A percentile compares a stretch with the other conserved stretches of the same genome.
These are phyloP conservation scores for Cryptomyrus ogoouensis DNA, from an alignment of 2,113 vertebrate species.

Conservation along the genomic window DNA sequence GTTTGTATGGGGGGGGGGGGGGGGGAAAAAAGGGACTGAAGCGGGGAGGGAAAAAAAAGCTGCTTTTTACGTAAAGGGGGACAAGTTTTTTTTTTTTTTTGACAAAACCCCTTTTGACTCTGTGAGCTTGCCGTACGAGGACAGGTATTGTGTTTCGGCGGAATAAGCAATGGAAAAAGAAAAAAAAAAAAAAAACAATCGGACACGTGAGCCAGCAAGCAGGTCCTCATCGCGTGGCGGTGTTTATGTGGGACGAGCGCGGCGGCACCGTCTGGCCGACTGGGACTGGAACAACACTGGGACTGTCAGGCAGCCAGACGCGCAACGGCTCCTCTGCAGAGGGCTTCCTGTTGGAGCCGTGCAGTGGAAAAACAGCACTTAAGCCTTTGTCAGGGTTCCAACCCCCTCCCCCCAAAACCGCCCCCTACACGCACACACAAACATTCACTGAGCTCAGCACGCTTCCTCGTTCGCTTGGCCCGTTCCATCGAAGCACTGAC, in stretches of 20 bases:
- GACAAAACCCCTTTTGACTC: neutral
- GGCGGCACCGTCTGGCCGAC: slow-evolving; percentile 32
- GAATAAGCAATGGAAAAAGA: neutral
- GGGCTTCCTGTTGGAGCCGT: slow-evolving; percentile 16
- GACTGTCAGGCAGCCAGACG: slow-evolving; percentile 27
- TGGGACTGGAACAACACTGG: slow-evolving; percentile 34
- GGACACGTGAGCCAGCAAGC: neutral
- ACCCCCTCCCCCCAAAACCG: neutral
- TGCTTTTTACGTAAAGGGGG: neutral
- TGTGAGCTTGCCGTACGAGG: neutral
- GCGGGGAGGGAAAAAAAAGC: neutral
- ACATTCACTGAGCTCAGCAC: slow-evolving; percentile 6
- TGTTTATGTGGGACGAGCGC: slow-evolving; percentile 32
- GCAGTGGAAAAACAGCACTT: slow-evolving; percentile 25
- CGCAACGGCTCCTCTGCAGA: slow-evolving; percentile 18
- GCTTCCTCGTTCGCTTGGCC: neutral
- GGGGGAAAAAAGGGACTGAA: neutral
- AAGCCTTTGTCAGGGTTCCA: neutral
- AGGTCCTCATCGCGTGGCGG: neutral
- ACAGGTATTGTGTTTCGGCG: neutral
- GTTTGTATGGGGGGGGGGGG: too few relatives aligned
- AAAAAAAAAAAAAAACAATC: neutral
- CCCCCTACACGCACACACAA: neutral
- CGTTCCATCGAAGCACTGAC: neutral
- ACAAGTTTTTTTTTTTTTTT: neutral